phyloP scores from a whole-genome alignment of 2,797 vertebrate species.

The Tamandua tetradactyla region DNA sequence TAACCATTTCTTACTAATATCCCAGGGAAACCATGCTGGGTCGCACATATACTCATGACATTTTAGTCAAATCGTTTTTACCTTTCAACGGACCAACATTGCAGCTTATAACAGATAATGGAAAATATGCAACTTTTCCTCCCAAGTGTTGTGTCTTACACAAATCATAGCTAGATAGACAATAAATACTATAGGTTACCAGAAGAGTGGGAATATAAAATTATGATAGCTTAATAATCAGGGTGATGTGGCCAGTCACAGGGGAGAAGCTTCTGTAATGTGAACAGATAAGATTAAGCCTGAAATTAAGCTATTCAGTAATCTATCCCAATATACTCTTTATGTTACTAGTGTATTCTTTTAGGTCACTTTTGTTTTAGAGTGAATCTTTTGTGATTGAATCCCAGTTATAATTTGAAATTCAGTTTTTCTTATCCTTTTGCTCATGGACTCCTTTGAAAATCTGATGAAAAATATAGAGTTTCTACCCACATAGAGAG shows the following conservation, averaged over 20 bases:
- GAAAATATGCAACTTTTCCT: background rate
- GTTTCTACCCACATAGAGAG: background rate
- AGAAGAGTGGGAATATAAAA: background rate
- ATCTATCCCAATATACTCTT: background rate
- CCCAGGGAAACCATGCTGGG: background rate
- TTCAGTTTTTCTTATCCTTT: background rate
- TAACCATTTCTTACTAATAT: background rate
- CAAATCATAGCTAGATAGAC: background rate
- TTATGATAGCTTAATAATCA: background rate
- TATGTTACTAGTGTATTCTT: background rate
- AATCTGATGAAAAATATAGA: background rate
- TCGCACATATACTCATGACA: background rate
- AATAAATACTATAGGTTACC: background rate
- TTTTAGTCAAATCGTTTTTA: background rate
- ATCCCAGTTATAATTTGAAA: background rate
- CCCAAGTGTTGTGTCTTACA: background rate
- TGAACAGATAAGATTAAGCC: background rate
- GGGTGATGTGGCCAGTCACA: too few species aligned
- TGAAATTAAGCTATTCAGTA: background rate
- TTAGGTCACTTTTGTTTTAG: background rate
- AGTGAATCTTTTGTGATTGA: background rate
- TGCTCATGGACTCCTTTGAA: background rate
- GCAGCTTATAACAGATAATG: background rate
- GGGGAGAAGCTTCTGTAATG: background rate
- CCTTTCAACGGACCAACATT: conserved; percentile 10